Base-by-base conservation (phyloP, 2,797 vertebrate species). In the Chromis chromis region DNA sequence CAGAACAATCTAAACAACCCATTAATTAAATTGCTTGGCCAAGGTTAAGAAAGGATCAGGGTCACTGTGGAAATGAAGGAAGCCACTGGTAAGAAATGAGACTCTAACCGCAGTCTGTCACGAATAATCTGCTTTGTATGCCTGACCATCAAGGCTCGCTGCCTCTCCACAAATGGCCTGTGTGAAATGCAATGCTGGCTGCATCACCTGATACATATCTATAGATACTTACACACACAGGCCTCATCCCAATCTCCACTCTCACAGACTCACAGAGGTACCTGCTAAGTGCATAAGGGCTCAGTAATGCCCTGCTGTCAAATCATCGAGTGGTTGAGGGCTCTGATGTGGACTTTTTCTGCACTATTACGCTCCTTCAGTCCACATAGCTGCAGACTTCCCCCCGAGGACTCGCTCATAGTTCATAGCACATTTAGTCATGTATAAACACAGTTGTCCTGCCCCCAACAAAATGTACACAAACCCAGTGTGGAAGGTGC, bases 101-200 rank as follows among this genome's bases (percentile, higher is more conserved):
- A 44, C 33, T 22, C 6, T 7, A 50, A 19, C 46, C 2, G 0
- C 36, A 54, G 44, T 28, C 28, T 48, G n/a, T 67, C 33, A 17
- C 25, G 48, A 54, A 9, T 60, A 28, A 60, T 61, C 62, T 21
- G 40, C 55, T 60, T 70, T 48, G 21, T 58, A 21, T 36, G 11
- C 28, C 25, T 46, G 25, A 64, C 52, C 60, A 50, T 36, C 33
- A 12, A 36, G 39, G 22, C 17, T 49, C 33, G 14, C n/a, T 25
- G 5, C 28, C 1, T 25, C 22, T 25, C 62, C 3, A 40, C 48
- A 40, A 19, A 22, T 31, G 31, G 31, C 31, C 31, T 31, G 31
- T 8, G 31, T 31, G 6, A 31, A 31, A 7, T 40, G 49, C 49
- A 13, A 42, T 22, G 17, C 49, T 40, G 31, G 16, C 4, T 11